phyloP scores from a whole-genome alignment of 2,888 invertebrate genomes.

The Phanerotoma sp. region DNA sequence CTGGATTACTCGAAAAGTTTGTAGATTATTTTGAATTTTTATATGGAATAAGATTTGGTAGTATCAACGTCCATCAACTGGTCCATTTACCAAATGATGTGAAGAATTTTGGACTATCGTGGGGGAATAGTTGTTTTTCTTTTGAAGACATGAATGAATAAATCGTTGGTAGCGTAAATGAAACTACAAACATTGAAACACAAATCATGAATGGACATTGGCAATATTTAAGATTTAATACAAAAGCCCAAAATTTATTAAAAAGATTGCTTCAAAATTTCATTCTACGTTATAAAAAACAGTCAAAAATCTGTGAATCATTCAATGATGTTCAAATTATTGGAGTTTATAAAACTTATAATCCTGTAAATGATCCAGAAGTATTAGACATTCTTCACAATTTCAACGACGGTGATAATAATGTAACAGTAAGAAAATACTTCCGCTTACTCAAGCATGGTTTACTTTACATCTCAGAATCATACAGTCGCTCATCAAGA shows the following conservation, averaged over 20 bases:
- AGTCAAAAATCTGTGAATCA: neutral
- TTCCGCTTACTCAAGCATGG: neutral
- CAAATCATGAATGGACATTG: constrained; percentile 27
- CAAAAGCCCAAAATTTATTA: neutral
- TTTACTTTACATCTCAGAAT: neutral
- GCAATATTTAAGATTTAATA: constrained; percentile 3
- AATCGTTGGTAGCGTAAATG: constrained; percentile 22
- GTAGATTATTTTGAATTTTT: constrained; percentile 26
- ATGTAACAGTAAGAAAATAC: neutral
- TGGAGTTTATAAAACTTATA: neutral
- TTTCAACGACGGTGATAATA: neutral
- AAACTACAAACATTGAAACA: constrained; percentile 28
- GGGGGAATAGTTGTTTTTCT: constrained; percentile 28
- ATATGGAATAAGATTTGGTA: constrained; percentile 23
- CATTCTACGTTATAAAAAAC: neutral
- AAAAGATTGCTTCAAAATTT: neutral
- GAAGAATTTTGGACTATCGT: constrained; percentile 26
- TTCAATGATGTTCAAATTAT: neutral
- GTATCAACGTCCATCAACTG: constrained; percentile 29
- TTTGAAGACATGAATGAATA: constrained; percentile 31
- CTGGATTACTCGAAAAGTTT: constrained; percentile 22
- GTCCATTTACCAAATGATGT: constrained; percentile 28
- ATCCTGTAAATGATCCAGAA: neutral
- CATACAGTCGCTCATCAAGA: neutral
- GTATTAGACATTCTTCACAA: neutral